Evolutionary conservation across 2,888 invertebrate genomes (phyloP).

Genomic region (Cylloceria caligata): DNA sequence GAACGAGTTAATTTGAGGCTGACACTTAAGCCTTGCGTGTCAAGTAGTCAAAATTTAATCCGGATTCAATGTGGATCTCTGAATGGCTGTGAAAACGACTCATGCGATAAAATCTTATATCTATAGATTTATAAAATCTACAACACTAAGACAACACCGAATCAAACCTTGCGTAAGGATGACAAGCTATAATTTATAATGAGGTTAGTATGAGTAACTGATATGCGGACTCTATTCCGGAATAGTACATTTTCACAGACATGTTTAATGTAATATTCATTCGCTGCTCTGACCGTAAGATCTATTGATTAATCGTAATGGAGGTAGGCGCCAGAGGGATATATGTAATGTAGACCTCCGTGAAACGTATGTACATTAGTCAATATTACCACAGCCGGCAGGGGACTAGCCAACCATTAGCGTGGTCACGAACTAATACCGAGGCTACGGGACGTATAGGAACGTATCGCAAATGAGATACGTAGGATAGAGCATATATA

Average conservation of each 20-base stretch:
- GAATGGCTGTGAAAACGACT: background rate
- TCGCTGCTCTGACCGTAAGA: background rate
- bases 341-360: background rate
- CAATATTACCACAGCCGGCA: conserved; percentile 36
- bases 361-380: conserved; percentile 41
- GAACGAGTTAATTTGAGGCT: too few relatives aligned
- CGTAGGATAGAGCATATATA: background rate
- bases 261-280: background rate
- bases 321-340: conserved; percentile 20
- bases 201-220: background rate
- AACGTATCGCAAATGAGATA: conserved; percentile 24
- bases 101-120: too few relatives aligned
- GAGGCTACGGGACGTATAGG: conserved; percentile 1
- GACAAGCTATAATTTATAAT: background rate
- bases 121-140: too few relatives aligned
- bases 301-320: conserved; percentile 39
- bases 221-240: background rate
- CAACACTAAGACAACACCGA: too few relatives aligned
- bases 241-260: background rate
- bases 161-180: background rate
- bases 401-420: conserved; percentile 37
- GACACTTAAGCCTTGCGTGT: too few relatives aligned
- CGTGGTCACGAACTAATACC: conserved; percentile 22
- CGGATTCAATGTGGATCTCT: background rate
- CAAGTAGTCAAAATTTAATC: background rate